Base-by-base conservation (phyloP, 2,888 invertebrate species). In the Osedax fenrisi region DNA sequence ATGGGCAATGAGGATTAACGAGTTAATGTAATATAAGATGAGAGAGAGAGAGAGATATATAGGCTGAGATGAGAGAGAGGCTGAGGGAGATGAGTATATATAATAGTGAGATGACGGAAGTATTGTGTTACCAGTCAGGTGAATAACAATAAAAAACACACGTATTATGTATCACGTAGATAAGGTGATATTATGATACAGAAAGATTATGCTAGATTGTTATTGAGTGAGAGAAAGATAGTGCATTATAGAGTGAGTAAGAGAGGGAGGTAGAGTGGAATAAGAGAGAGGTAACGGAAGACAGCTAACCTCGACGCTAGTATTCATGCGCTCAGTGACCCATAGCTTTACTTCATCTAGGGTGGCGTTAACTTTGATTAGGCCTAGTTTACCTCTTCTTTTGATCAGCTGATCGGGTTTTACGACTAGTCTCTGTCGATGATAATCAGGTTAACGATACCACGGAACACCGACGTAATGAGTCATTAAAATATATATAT, bases 361-460 rank as follows among this genome's bases (percentile, higher is more conserved):
- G 77, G 90, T 89, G 80, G 91, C 90, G 84, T 96, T 95, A 3
- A 97, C 94, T 79, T 94, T 92, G 79, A 98, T 95, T 72, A 98
- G 87, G 0, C 97, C 96, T 75, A 98, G 88, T 86, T 98, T 98
- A 74, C 98, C 98, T 75, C 98, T 89, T 26, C 98, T 88, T 85
- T 98, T 98, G 84, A 98, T 98, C 85, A 98, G 87, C 87, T 98
- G 98, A 86, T 98, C 98, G 0, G 97, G 97, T 84, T 98, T 98
- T n/a, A 94, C 96, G 2, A 98, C 97, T 79, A 97, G 87, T 86
- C 90, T 89, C 91, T 92, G 86, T 27, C 81, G 80, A 61, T 73
- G 71, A 61, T 24, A 74, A n/a, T 70, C 0, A 73, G 13, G 17
- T 24, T n/a, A n/a, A 26, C 24, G 1, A 2, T 17, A 41, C 3